phyloP scores from a whole-genome alignment of 2,888 invertebrate species.

The Aethes cnicana region DNA sequence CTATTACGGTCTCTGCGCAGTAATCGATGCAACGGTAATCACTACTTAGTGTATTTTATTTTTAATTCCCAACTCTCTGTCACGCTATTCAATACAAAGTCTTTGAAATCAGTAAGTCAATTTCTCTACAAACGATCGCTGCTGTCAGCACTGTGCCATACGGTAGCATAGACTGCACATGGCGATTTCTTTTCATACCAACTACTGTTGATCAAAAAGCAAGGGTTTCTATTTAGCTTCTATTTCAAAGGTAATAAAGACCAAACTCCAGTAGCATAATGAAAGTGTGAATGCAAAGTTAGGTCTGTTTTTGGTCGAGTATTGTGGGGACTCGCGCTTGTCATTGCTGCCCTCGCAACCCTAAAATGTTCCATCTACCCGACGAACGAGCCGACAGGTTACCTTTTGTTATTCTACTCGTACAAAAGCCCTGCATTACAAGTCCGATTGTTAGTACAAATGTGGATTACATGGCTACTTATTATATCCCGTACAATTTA shows the following conservation, averaged over 20 bases:
- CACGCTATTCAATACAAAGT: constrained; percentile 13
- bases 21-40: not conserved
- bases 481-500: constrained; percentile 57
- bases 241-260: constrained; percentile 38
- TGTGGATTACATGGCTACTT: constrained; percentile 77
- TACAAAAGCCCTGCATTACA: constrained; percentile 77
- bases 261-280: constrained; percentile 32
- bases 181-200: constrained; percentile 58
- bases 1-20: no score
- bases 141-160: constrained; percentile 71
- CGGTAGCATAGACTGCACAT: constrained; percentile 64
- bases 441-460: constrained; percentile 78
- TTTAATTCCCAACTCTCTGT: constrained; percentile 1
- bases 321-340: constrained; percentile 73
- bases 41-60: constrained; percentile 1
- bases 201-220: constrained; percentile 35
- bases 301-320: constrained; percentile 44
- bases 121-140: constrained; percentile 57
- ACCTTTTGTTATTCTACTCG: constrained; percentile 79
- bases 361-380: constrained; percentile 76
- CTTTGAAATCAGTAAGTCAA: constrained; percentile 61
- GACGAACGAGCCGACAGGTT: constrained; percentile 77
- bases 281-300: constrained; percentile 31
- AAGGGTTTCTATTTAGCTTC: constrained; percentile 19
- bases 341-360: constrained; percentile 80